These are phyloP conservation scores for Diarsia rubi DNA, from an alignment of 2,888 invertebrate genomes.

Conservation along the genomic window DNA sequence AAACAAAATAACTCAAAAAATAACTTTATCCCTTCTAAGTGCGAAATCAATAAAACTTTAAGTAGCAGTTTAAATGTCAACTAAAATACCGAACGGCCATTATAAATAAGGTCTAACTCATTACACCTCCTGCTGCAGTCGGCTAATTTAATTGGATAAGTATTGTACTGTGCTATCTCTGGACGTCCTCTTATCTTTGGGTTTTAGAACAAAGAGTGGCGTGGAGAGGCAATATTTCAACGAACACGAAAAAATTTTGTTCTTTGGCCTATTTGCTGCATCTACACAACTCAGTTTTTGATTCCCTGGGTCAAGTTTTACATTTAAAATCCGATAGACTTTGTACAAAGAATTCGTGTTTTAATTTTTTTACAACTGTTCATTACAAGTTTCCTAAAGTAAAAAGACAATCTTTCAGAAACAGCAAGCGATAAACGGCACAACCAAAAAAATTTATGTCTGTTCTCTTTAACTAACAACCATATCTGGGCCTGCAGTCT, in stretches of 20 bases:
- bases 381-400: neutral
- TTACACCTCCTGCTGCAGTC: conserved; percentile 76
- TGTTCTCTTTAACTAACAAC: neutral
- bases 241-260: neutral
- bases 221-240: conserved; percentile 57
- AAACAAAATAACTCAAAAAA: conserved; percentile 27
- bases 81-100: conserved; percentile 64
- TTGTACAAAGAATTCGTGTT: neutral
- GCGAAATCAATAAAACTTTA: conserved; percentile 55
- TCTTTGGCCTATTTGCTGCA: neutral
- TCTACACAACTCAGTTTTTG: neutral
- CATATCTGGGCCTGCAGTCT: neutral
- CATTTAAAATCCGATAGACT: neutral
- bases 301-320: neutral
- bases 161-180: conserved; percentile 84
- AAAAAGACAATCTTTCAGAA: neutral
- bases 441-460: neutral
- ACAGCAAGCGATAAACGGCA: neutral
- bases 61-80: conserved; percentile 60
- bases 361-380: neutral
- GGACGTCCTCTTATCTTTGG: conserved; percentile 81
- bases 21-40: conserved; percentile 26
- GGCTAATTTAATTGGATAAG: conserved; percentile 87
- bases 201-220: conserved; percentile 68
- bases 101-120: conserved; percentile 76